Evolutionary conservation across 2,888 invertebrate genomes (phyloP), one percentile per base, ranked within the genome.

Genomic region (Cephonodes hylas): DNA sequence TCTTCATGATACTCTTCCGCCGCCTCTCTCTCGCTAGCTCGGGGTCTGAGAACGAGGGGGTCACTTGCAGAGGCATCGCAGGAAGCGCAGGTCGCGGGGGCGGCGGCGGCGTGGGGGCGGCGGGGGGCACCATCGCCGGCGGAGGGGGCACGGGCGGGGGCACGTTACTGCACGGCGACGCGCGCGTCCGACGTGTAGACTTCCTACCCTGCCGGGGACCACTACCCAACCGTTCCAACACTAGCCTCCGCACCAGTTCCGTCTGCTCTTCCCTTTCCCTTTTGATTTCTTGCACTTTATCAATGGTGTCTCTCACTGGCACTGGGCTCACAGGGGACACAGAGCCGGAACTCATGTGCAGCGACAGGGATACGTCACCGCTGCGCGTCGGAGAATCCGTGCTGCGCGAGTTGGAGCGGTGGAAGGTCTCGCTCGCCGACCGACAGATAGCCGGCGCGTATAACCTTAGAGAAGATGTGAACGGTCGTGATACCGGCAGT

Each of bases 241-340:
- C 96, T 86, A 97, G 91, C 80, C 97, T 95, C 74, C 97, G 95
- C 56, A 97, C 96, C 25, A 97, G 93, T 80, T 95, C 96, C 68
- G 97, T 97, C 84, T 97, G 97, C 77, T 96, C 96, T 42, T 95
- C 96, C 61, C 97, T 93, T 80, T 97, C 96, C 77, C 96, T 94
- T 67, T 95, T 95, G 38, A 97, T 93, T 86, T 96, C 96, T 80
- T 96, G 96, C 61, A 96, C 93, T 79, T 95, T 96, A 63, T 94
- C 93, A 1, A 93, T 93, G 2, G 95, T 93, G 44, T 84, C 85
- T 0, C 76, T 73, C 13, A 68, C 62, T 58, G 94, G 91, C 62
- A 91, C 84, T 0, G 93, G 83, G 80, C 76, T 92, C 77, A 74
- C 74, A 1, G 86, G 83, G 4, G 86, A 84, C 42, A 81, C 65